A percentile compares a stretch with the other conserved stretches of the same genome.
phyloP scores from a whole-genome alignment of 2,797 vertebrate species.

The Pteronotus mesoamericanus region DNA sequence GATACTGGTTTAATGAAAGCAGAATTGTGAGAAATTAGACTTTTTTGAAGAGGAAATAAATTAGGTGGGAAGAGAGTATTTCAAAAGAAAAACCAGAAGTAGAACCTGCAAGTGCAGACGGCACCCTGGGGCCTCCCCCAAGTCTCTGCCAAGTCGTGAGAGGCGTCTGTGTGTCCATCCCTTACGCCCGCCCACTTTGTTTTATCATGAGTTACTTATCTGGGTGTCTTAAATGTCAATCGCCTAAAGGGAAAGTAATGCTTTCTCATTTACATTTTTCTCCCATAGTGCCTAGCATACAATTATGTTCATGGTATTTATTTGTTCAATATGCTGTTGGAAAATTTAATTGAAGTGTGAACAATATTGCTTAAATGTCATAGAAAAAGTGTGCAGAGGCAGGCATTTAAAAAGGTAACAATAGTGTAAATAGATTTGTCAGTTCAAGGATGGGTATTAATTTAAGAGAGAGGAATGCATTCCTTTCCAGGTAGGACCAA shows the following conservation, averaged over 20 bases:
- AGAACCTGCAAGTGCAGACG: not conserved
- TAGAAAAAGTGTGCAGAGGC: constrained; percentile 12
- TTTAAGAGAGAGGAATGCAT: constrained; percentile 24
- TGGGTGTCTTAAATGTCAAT: not conserved
- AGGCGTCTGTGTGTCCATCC: not conserved
- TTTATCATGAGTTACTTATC: not conserved
- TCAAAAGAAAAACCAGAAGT: not conserved
- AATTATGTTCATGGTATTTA: not conserved
- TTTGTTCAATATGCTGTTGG: not conserved
- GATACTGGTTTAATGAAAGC: not conserved
- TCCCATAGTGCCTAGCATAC: not conserved
- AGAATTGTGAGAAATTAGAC: not conserved
- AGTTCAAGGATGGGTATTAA: constrained; percentile 44
- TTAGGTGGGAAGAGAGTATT: not conserved
- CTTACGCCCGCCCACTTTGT: not conserved
- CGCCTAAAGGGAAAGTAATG: not conserved
- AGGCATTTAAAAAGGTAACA: constrained; percentile 47
- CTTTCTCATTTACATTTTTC: not conserved
- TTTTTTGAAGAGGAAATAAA: not conserved
- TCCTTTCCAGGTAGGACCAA: not conserved
- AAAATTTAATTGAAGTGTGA: constrained; percentile 33
- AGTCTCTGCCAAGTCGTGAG: not conserved
- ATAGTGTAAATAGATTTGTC: constrained; percentile 35
- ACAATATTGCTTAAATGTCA: constrained; percentile 23
- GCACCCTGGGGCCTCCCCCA: fast-evolving